Percentiles rank a stretch among this genome's conserved stretches.
These are phyloP conservation scores for Drosophila testacea DNA, from an alignment of 2,888 invertebrate species.

Conservation along the genomic window DNA sequence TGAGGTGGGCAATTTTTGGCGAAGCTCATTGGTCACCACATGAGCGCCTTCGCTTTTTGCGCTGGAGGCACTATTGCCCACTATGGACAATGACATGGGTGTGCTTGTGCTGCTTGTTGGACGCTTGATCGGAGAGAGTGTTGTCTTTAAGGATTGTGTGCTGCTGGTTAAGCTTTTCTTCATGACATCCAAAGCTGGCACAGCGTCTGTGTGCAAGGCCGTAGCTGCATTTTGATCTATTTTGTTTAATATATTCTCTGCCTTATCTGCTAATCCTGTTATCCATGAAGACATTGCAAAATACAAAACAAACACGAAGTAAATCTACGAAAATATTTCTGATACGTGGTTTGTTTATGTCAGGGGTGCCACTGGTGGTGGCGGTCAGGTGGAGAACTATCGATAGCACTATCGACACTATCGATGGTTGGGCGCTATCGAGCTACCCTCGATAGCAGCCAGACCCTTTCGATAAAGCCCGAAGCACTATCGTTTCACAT, in stretches of 20 bases:
- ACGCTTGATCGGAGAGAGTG: conserved; percentile 66
- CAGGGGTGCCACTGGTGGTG: background rate
- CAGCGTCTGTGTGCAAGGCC: conserved; percentile 85
- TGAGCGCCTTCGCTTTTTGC: conserved; percentile 56
- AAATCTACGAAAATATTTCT: conserved; percentile 13
- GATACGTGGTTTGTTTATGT: conserved; percentile 62
- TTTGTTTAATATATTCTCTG: conserved; percentile 90
- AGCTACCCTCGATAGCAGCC: too few species aligned
- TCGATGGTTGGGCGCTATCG: too few species aligned
- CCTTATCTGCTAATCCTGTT: conserved; percentile 90
- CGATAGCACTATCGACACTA: conserved; percentile 4
- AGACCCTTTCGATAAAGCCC: too few species aligned
- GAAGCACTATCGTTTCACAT: too few species aligned
- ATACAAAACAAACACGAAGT: conserved; percentile 3
- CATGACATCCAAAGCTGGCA: conserved; percentile 45
- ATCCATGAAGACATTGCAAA: conserved; percentile 89
- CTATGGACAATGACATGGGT: conserved; percentile 45
- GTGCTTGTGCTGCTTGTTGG: conserved; percentile 29
- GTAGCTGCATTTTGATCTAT: conserved; percentile 91
- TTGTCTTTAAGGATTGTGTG: conserved; percentile 72
- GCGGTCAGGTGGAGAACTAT: background rate
- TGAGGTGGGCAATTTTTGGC: conserved; percentile 54
- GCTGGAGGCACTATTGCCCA: conserved; percentile 51
- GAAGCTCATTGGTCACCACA: conserved; percentile 51
- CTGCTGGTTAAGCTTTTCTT: conserved; percentile 70